Percentiles rank a stretch among this genome's conserved stretches.
These are phyloP conservation scores for Corydoras sp. DNA, from an alignment of 2,113 vertebrate genomes.

Conservation along the genomic window DNA sequence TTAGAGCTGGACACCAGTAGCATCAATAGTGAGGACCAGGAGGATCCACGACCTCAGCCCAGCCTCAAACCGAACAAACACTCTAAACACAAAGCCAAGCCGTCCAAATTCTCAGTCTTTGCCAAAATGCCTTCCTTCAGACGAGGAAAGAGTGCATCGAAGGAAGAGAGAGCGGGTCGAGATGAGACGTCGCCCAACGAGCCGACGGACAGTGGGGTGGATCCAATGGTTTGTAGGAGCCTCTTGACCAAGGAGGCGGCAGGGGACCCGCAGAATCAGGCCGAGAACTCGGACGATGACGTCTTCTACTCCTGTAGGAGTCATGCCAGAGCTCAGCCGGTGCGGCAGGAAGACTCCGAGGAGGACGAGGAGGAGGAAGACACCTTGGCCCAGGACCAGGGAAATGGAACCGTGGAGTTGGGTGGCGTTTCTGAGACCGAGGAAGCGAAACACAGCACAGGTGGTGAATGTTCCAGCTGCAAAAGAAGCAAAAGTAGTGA, in stretches of 20 bases:
- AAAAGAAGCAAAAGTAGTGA: constrained; percentile 65
- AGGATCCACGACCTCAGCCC: constrained; percentile 45
- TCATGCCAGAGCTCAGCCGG: constrained; percentile 48
- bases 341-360: constrained; percentile 49
- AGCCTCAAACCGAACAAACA: constrained; percentile 54
- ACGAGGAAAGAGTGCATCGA: constrained; percentile 47
- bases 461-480: constrained; percentile 46
- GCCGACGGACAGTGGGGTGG: constrained; percentile 20
- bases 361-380: background rate
- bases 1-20: constrained; percentile 43
- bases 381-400: constrained; percentile 11
- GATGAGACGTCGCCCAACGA: constrained; percentile 13
- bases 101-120: constrained; percentile 62
- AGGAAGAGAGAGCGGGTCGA: constrained; percentile 40
- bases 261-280: constrained; percentile 38
- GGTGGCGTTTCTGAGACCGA: constrained; percentile 38
- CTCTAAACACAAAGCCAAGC: constrained; percentile 50
- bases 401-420: constrained; percentile 27
- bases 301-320: constrained; percentile 57
- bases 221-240: constrained; percentile 19
- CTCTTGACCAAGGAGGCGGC: constrained; percentile 26
- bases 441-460: constrained; percentile 36
- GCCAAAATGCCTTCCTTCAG: constrained; percentile 70
- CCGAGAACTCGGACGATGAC: constrained; percentile 63
- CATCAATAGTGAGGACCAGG: constrained; percentile 57